These are phyloP conservation scores for Glandiceps talaboti DNA, from an alignment of 53 echinoderm and acorn worm species.

Conservation along the genomic window DNA sequence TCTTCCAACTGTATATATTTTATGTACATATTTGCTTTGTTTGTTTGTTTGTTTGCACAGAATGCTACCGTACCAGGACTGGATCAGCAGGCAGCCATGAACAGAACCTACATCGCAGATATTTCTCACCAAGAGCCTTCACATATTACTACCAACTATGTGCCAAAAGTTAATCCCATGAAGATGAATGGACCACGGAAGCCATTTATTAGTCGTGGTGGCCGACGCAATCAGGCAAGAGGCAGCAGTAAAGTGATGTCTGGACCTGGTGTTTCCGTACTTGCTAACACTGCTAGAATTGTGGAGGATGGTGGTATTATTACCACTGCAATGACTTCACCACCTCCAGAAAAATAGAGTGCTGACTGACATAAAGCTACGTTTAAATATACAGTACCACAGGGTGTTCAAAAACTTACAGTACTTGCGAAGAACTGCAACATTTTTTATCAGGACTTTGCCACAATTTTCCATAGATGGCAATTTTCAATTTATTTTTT, in stretches of 20 bases:
- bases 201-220: background rate
- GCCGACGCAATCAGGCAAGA: background rate
- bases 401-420: no score
- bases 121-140: background rate
- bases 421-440: no score
- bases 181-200: background rate
- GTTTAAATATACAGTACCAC: no score
- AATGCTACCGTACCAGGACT: background rate
- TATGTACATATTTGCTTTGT: no score
- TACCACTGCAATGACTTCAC: background rate
- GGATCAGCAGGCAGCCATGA: slow-evolving; percentile 1
- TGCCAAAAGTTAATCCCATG: background rate
- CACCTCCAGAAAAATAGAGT: background rate
- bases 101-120: background rate
- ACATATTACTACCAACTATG: background rate
- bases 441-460: no score
- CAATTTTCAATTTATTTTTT: no score
- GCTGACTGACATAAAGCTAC: no score
- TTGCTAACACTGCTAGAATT: background rate
- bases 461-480: no score
- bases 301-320: background rate
- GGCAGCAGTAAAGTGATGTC: background rate
- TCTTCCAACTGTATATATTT: no score
- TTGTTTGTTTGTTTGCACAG: background rate
- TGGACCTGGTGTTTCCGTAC: background rate